Evolutionary conservation across 2,113 vertebrate genomes (phyloP).

Genomic region (Bostrychus sinensis): DNA sequence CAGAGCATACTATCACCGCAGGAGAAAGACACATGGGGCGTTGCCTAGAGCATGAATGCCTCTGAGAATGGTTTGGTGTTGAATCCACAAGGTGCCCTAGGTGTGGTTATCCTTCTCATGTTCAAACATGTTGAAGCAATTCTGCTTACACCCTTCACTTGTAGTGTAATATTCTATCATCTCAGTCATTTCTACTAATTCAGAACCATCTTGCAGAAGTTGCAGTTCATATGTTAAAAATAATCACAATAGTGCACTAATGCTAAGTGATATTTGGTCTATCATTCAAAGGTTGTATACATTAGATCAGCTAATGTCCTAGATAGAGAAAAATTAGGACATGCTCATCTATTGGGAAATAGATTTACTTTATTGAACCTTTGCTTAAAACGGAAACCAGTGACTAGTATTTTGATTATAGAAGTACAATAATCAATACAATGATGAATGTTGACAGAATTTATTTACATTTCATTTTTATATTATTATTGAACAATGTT

Average conservation of each 20-base stretch:
- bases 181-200: conserved; percentile 32
- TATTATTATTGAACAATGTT: neutral
- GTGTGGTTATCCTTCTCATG: conserved; percentile 58
- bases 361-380: conserved; percentile 14
- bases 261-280: neutral
- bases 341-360: neutral
- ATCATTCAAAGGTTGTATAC: neutral
- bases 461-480: neutral
- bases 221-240: conserved; percentile 4
- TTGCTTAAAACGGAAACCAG: neutral
- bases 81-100: conserved; percentile 32
- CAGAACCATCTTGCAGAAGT: neutral
- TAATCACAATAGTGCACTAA: conserved; percentile 10
- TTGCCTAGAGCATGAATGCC: conserved; percentile 28
- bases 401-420: neutral
- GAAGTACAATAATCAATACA: neutral
- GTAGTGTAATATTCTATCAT: conserved; percentile 38
- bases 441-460: neutral
- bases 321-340: neutral
- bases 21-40: conserved; percentile 20
- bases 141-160: conserved; percentile 35
- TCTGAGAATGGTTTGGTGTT: conserved; percentile 41
- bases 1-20: neutral
- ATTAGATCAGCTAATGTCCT: neutral
- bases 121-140: conserved; percentile 68